A percentile compares a stretch with the other conserved stretches of the same genome.
Conservation (phyloP, 2,113 vertebrate species). For the Hypomesus transpacificus region DNA sequence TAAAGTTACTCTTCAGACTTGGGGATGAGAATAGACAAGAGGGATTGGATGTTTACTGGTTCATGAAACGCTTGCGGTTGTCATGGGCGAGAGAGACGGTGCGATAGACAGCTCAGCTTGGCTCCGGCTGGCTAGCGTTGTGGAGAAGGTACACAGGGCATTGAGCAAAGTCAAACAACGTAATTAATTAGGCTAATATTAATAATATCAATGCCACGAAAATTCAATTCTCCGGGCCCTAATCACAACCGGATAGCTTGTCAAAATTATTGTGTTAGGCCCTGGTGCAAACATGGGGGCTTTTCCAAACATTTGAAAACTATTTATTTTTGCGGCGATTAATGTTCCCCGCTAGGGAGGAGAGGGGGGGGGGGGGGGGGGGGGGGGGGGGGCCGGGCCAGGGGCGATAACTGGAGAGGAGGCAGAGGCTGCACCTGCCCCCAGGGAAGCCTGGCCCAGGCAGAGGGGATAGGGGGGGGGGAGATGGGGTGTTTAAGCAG, state of each 20-base stretch:
- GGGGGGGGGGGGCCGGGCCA: slow-evolving; percentile 59
- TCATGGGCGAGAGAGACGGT: slow-evolving; percentile 63
- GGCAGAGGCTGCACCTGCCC: slow-evolving; percentile 59
- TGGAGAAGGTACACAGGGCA: slow-evolving; percentile 73
- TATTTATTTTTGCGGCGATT: slow-evolving; percentile 78
- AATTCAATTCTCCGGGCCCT: slow-evolving; percentile 79
- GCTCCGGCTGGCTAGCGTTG: slow-evolving; percentile 72
- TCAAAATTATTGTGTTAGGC: slow-evolving; percentile 84
- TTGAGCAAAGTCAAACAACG: slow-evolving; percentile 77
- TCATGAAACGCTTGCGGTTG: slow-evolving; percentile 73
- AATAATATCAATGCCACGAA: slow-evolving; percentile 81
- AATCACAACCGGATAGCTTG: slow-evolving; percentile 82
- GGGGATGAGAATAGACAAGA: slow-evolving; percentile 60
- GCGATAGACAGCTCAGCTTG: slow-evolving; percentile 69
- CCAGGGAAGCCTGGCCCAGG: slow-evolving; percentile 62
- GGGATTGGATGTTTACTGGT: slow-evolving; percentile 65
- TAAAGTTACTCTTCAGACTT: slow-evolving; percentile 70
- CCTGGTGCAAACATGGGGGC: slow-evolving; percentile 74
- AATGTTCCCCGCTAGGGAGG: slow-evolving; percentile 46
- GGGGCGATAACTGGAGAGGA: slow-evolving; percentile 69
- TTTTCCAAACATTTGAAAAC: slow-evolving; percentile 81
- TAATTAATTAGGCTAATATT: slow-evolving; percentile 85
- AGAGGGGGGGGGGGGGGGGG: slow-evolving; percentile 57
- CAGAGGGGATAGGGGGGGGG: slow-evolving; percentile 63
- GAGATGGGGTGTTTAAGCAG: slow-evolving; percentile 89